Evolutionary conservation across 2,888 invertebrate species (phyloP), one percentile per base, ranked within the genome.

Genomic region (Criorhina ranunculi): DNA sequence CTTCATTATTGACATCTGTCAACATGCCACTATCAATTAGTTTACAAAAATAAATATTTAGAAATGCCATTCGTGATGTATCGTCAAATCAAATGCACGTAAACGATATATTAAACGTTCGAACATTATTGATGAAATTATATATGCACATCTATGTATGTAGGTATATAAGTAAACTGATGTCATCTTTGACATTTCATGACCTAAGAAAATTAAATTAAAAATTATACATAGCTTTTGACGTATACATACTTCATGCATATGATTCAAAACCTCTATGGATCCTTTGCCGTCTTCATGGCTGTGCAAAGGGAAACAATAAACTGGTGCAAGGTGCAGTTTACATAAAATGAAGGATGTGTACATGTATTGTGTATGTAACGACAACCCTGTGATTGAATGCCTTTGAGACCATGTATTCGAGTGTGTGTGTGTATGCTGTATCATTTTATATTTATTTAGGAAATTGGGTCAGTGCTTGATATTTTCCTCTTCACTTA

Each of bases 391-490:
- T 73, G 37, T 55, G 64, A 64, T 73, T 64, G 33, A 55, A 64
- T 75, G 55, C 55, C 17, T 55, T 53, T 37, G 15, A 46, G 55
- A 15, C 35, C 19, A 29, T 55, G 37, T 9, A 44, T 17, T 49
- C 5, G 29, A 29, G 49, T n/a, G 40, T 37, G 37, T 49, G 62
- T 64, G 62, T 15, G 62, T 64, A 44, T 15, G n/a, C n/a, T 64
- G 46, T 57, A 46, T 66, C 55, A 37, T 66, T 31, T 66, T 31
- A 3, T 66, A 59, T 67, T 67, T 67, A 42, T 35, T 59, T 67
- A 76, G 37, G 42, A 59, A 76, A 67, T 67, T 67, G 59, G 76
- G 76, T 76, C 76, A 67, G 40, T 15, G 33, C 59, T 76, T 67
- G 66, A 19, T 49, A 33, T 59, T 67, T 51, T 37, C 40, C 31